phyloP scores from a whole-genome alignment of 2,797 vertebrate species.

The Margarornis squamiger region DNA sequence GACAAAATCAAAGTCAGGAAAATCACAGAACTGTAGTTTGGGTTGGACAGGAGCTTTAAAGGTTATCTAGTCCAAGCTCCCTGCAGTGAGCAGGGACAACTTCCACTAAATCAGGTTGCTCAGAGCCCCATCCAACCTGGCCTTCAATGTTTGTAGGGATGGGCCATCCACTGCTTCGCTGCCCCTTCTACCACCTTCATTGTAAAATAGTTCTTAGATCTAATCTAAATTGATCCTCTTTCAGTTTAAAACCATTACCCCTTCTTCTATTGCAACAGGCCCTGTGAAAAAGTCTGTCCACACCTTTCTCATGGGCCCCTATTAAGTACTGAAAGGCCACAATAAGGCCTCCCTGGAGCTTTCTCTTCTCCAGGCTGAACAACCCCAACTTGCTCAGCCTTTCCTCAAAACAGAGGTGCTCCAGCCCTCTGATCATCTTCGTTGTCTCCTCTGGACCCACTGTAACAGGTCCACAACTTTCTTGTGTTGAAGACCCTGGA shows the following conservation, averaged over 20 bases:
- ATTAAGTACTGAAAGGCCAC: neutral
- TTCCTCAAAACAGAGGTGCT: neutral
- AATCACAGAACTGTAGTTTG: neutral
- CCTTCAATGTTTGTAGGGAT: neutral
- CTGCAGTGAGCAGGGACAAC: neutral
- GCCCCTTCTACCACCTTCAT: neutral
- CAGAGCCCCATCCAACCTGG: neutral
- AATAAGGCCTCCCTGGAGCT: neutral
- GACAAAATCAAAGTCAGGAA: neutral
- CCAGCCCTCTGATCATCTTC: neutral
- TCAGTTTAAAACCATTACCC: neutral
- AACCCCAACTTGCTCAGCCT: fast-evolving
- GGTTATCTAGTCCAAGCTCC: neutral
- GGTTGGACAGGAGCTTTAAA: neutral
- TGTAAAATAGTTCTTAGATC: neutral
- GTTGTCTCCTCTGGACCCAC: neutral
- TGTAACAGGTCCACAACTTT: neutral
- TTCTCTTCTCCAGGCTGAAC: neutral
- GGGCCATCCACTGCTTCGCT: neutral
- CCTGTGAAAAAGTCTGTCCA: neutral
- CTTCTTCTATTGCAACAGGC: neutral
- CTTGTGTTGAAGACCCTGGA: neutral
- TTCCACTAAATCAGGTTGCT: neutral
- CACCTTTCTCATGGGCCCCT: neutral
- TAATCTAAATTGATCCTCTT: fast-evolving